Conservation (phyloP, 2,888 invertebrate species). For the Tipula helvola region DNA sequence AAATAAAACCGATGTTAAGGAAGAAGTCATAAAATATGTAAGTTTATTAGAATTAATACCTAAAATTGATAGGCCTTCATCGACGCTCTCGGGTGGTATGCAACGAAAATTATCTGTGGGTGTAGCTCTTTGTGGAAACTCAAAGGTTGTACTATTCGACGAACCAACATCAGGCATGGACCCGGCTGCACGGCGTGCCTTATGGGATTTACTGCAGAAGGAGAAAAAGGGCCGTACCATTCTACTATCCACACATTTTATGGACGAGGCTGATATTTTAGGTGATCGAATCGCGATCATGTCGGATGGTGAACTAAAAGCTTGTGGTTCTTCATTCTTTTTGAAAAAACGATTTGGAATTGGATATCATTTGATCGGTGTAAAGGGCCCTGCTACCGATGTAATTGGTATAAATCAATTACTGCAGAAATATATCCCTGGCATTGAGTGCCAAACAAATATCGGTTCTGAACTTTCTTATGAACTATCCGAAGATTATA, state of each 20-base stretch:
- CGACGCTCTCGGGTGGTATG: conserved; percentile 64
- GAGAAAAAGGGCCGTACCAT: conserved; percentile 64
- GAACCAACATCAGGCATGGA: conserved; percentile 81
- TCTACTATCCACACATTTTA: conserved; percentile 73
- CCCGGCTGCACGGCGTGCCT: conserved; percentile 69
- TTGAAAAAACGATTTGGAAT: conserved; percentile 77
- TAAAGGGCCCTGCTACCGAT: conserved; percentile 40
- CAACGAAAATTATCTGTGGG: conserved; percentile 64
- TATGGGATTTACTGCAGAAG: conserved; percentile 69
- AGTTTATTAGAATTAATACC: conserved; percentile 47
- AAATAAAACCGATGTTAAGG: conserved; percentile 37
- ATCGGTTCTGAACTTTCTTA: conserved; percentile 60
- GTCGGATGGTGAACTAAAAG: conserved; percentile 67
- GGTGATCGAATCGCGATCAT: conserved; percentile 83
- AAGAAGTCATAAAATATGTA: conserved; percentile 52
- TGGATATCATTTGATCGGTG: conserved; percentile 55
- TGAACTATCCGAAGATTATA: conserved; percentile 45
- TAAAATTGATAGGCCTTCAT: conserved; percentile 36
- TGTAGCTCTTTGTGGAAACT: conserved; percentile 61
- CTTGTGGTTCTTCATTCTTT: conserved; percentile 68
- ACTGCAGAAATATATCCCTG: conserved; percentile 46
- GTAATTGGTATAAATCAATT: conserved; percentile 39
- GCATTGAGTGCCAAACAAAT: conserved; percentile 47
- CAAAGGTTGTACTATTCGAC: conserved; percentile 58
- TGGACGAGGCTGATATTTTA: conserved; percentile 82